These are phyloP conservation scores for Hermetia illucens DNA, from an alignment of 1,140 invertebrate species.

Conservation along the genomic window DNA sequence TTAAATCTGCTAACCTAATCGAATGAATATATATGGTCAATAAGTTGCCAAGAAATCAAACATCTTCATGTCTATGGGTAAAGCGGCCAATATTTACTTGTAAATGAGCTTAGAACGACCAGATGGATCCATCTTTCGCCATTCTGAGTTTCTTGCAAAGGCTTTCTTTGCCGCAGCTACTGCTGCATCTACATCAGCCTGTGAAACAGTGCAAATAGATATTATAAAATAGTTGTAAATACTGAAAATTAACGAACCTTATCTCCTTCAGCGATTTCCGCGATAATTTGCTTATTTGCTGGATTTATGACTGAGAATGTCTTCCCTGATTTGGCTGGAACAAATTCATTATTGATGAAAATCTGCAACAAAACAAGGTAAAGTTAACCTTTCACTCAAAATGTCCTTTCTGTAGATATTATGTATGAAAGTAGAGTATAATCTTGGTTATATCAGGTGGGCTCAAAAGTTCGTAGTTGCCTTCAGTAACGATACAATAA, in stretches of 20 bases:
- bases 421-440: too few relatives aligned
- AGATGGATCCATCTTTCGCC: constrained; percentile 63
- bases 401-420: too few relatives aligned
- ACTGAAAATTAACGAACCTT: constrained; percentile 37
- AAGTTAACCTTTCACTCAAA: too few relatives aligned
- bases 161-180: constrained; percentile 62
- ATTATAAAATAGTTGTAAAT: too few relatives aligned
- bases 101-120: constrained; percentile 39
- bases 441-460: too few relatives aligned
- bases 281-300: constrained; percentile 59
- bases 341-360: constrained; percentile 89
- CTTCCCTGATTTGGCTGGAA: constrained; percentile 58
- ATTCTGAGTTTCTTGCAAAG: constrained; percentile 52
- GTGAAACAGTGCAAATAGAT: constrained; percentile 1
- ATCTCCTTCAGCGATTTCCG: constrained; percentile 65
- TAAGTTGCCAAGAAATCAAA: too few relatives aligned
- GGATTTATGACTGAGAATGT: constrained; percentile 68
- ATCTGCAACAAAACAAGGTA: constrained; percentile 47
- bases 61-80: too few relatives aligned
- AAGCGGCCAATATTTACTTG: constrained; percentile 44
- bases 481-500: too few relatives aligned
- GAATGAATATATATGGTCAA: constrained; percentile 4
- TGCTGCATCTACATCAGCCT: constrained; percentile 59
- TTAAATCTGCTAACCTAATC: constrained; percentile 50
- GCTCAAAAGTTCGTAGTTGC: too few relatives aligned